Percentiles rank a stretch among this genome's conserved stretches.
Evolutionary conservation across 2,888 invertebrate species (phyloP).

Genomic region (Calameuta pallipes): DNA sequence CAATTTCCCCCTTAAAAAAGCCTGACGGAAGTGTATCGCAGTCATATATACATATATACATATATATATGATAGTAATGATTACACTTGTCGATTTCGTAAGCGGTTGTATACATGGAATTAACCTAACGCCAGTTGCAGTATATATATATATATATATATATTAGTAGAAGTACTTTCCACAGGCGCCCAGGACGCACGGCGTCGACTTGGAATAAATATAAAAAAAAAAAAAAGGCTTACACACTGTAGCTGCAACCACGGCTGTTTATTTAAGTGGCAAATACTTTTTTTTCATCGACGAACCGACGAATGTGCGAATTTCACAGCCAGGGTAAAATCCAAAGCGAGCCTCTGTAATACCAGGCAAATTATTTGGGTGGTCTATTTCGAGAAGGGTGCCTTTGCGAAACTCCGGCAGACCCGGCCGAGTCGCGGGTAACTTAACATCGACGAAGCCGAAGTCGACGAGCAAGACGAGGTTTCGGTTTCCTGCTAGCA

Average conservation of each 20-base stretch:
- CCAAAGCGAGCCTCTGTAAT: slow-evolving; percentile 43
- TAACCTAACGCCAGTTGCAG: too few species aligned
- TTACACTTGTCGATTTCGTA: too few species aligned
- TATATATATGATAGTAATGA: background rate
- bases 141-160: too few species aligned
- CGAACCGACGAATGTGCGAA: background rate
- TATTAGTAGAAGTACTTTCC: background rate
- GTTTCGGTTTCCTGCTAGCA: slow-evolving; percentile 38
- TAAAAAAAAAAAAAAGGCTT: background rate
- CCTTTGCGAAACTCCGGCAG: slow-evolving; percentile 63
- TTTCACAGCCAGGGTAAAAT: background rate
- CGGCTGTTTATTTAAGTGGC: background rate
- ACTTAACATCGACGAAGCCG: slow-evolving; percentile 32
- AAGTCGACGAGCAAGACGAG: slow-evolving; percentile 16
- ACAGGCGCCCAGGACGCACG: background rate
- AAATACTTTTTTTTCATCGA: background rate
- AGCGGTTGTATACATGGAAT: too few species aligned
- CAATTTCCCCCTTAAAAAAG: slow-evolving; percentile 24
- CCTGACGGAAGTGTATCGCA: background rate
- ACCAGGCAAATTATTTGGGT: slow-evolving; percentile 67
- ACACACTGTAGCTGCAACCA: background rate
- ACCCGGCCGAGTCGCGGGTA: slow-evolving; percentile 41
- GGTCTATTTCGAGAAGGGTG: slow-evolving; percentile 67
- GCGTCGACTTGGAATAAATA: background rate
- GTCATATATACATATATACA: background rate